Conservation (phyloP, 2,888 invertebrate species). For the Cryptus armator region DNA sequence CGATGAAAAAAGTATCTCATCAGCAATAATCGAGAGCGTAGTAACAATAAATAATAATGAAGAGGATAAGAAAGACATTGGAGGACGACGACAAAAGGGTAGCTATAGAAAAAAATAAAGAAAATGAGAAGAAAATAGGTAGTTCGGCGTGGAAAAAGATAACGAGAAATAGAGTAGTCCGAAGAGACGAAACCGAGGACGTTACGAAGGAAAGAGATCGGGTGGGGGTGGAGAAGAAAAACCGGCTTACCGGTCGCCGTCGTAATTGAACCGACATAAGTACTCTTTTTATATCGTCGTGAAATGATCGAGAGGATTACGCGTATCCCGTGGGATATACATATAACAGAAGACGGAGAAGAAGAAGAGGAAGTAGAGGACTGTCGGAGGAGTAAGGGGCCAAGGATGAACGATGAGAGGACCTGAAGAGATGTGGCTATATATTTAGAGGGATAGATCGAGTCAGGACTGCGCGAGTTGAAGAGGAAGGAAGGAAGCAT, state of each 20-base stretch:
- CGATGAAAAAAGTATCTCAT: not conserved
- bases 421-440: not conserved
- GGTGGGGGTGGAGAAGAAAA: conserved; percentile 31
- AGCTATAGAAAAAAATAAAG: conserved; percentile 3
- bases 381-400: conserved; percentile 60
- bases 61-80: conserved; percentile 19
- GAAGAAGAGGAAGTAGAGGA: conserved; percentile 44
- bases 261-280: conserved; percentile 79
- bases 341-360: conserved; percentile 38
- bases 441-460: conserved; percentile 11
- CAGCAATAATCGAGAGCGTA: not conserved
- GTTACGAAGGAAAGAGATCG: conserved; percentile 7
- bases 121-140: conserved; percentile 25
- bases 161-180: conserved; percentile 36
- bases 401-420: conserved; percentile 58
- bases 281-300: conserved; percentile 81
- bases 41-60: conserved; percentile 10
- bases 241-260: conserved; percentile 68
- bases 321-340: conserved; percentile 75
- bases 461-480: not conserved
- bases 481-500: not conserved
- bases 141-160: conserved; percentile 10
- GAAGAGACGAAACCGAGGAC: conserved; percentile 32
- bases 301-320: conserved; percentile 83
- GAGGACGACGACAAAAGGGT: not conserved